phyloP scores from a whole-genome alignment of 53 echinoderm and acorn worm species.

The Zoroaster sp. region DNA sequence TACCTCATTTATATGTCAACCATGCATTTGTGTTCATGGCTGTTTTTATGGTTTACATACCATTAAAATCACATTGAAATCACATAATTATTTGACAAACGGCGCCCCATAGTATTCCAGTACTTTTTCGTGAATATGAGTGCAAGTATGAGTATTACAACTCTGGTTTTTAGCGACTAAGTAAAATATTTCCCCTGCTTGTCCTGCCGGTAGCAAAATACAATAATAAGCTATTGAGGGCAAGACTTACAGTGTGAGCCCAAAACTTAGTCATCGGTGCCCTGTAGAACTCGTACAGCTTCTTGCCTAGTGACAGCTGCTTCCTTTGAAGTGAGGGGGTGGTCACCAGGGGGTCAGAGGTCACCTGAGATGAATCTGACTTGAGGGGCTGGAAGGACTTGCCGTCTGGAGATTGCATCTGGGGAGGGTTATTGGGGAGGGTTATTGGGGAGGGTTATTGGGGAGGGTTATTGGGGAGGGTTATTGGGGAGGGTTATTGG shows the following conservation, averaged over 20 bases:
- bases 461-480: background rate
- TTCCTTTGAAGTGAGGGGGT: background rate
- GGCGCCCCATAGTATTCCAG: no score
- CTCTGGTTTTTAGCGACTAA: no score
- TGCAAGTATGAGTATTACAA: no score
- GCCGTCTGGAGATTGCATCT: slow-evolving; percentile 42
- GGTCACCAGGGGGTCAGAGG: slow-evolving; percentile 11
- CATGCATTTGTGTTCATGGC: no score
- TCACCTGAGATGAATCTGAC: background rate
- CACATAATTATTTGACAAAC: no score
- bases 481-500: background rate
- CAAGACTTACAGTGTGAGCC: slow-evolving; percentile 90
- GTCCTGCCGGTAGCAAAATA: no score
- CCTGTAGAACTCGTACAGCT: slow-evolving; percentile 97
- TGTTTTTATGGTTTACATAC: no score
- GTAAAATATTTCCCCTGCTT: no score
- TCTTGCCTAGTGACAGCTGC: slow-evolving; percentile 91
- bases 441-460: background rate
- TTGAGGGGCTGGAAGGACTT: slow-evolving; percentile 16
- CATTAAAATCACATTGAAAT: no score
- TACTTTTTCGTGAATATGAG: no score
- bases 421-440: background rate
- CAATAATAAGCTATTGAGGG: no score
- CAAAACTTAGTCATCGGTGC: slow-evolving; percentile 97
- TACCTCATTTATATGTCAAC: no score